phyloP scores from a whole-genome alignment of 2,888 invertebrate species.

The Diaprepes abbreviatus region DNA sequence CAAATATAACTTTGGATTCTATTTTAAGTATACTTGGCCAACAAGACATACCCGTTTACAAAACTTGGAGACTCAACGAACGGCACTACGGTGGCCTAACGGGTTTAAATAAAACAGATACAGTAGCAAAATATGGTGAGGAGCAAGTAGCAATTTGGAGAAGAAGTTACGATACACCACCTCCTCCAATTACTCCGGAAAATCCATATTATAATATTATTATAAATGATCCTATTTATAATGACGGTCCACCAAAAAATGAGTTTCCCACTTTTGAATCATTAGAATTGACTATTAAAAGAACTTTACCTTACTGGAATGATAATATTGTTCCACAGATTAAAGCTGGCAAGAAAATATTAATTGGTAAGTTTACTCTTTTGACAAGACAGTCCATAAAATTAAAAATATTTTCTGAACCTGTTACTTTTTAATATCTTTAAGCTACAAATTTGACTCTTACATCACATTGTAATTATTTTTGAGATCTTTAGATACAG shows the following conservation, averaged over 20 bases:
- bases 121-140: slow-evolving; percentile 88
- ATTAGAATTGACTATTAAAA: slow-evolving; percentile 83
- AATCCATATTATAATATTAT: slow-evolving; percentile 84
- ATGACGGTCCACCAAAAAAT: slow-evolving; percentile 76
- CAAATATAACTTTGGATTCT: slow-evolving; percentile 79
- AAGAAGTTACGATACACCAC: slow-evolving; percentile 85
- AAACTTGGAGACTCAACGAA: slow-evolving; percentile 89
- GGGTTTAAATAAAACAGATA: slow-evolving; percentile 83
- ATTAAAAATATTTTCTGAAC: too few species aligned
- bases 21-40: slow-evolving; percentile 79
- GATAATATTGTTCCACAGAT: slow-evolving; percentile 83
- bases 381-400: too few species aligned
- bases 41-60: slow-evolving; percentile 75
- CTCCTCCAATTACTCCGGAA: slow-evolving; percentile 83
- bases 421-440: too few species aligned
- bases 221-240: slow-evolving; percentile 82
- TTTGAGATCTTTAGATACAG: too few species aligned
- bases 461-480: too few species aligned
- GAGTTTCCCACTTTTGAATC: slow-evolving; percentile 89
- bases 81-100: slow-evolving; percentile 91
- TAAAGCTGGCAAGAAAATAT: slow-evolving; percentile 82
- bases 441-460: too few species aligned
- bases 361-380: slow-evolving; percentile 75
- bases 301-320: slow-evolving; percentile 91
- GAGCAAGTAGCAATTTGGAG: slow-evolving; percentile 85